Conservation (phyloP, 2,797 vertebrate genomes). For the Zonotrichia albicollis region DNA sequence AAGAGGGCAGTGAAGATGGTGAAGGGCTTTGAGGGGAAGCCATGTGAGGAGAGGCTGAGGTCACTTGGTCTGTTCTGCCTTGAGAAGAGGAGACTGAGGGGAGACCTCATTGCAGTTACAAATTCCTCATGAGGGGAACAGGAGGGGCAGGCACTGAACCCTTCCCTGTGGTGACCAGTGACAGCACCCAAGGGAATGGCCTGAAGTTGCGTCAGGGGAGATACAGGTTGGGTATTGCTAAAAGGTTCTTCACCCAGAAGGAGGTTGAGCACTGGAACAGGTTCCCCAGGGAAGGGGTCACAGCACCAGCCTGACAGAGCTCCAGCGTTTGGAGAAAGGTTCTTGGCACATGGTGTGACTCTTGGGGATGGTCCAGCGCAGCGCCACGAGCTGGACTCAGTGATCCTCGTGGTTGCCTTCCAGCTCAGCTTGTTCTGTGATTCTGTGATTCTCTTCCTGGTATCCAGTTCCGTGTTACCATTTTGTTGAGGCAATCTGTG, state of each 20-base stretch:
- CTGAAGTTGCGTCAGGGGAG: not conserved
- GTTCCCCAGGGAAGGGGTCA: not conserved
- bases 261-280: not conserved
- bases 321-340: not conserved
- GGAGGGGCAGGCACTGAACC: not conserved
- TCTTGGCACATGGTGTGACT: not conserved
- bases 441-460: not conserved
- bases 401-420: not conserved
- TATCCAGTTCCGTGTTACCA: not conserved
- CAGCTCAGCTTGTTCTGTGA: not conserved
- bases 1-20: not conserved
- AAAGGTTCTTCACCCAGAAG: not conserved
- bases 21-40: not conserved
- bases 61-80: not conserved
- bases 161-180: not conserved
- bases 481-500: not conserved
- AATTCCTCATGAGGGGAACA: rapidly evolving
- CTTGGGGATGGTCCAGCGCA: too few species aligned
- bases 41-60: rapidly evolving
- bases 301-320: not conserved
- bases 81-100: not conserved
- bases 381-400: not conserved
- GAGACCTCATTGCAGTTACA: rapidly evolving
- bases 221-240: not conserved
- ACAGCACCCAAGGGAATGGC: rapidly evolving